Evolutionary conservation across 2,113 vertebrate species (phyloP).

Genomic region (Bufo bufo): DNA sequence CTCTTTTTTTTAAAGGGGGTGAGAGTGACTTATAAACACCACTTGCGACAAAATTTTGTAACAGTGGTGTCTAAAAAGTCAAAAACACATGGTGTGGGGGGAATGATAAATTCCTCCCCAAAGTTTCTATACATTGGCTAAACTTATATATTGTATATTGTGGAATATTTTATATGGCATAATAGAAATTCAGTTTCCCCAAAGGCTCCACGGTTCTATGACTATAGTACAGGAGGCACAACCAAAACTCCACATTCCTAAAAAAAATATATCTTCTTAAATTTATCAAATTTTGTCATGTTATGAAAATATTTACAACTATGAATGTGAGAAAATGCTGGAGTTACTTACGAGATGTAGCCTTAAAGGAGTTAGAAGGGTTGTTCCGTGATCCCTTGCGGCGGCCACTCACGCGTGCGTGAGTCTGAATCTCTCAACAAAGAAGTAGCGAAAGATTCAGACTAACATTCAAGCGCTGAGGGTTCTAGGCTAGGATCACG

Average conservation of each 20-base stretch:
- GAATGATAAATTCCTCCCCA: no score
- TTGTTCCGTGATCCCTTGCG: no score
- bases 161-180: neutral
- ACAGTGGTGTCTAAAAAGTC: no score
- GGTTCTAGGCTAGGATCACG: no score
- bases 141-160: neutral
- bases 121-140: neutral
- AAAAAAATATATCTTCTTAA: slow-evolving; percentile 20
- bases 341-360: neutral
- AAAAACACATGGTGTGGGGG: no score
- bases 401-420: no score
- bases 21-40: no score
- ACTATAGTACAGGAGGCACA: neutral
- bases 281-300: slow-evolving; percentile 12
- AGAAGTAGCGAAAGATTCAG: no score
- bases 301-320: slow-evolving; percentile 17
- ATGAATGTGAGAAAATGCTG: slow-evolving; percentile 14
- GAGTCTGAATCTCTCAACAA: no score
- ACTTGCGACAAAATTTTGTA: no score
- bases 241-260: slow-evolving; percentile 12
- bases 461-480: no score
- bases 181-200: neutral
- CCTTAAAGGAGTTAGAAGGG: neutral
- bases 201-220: slow-evolving; percentile 11
- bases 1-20: no score